Evolutionary conservation across 2,888 invertebrate genomes (phyloP), one percentile per base, ranked within the genome.

Genomic region (Apantesis nais): DNA sequence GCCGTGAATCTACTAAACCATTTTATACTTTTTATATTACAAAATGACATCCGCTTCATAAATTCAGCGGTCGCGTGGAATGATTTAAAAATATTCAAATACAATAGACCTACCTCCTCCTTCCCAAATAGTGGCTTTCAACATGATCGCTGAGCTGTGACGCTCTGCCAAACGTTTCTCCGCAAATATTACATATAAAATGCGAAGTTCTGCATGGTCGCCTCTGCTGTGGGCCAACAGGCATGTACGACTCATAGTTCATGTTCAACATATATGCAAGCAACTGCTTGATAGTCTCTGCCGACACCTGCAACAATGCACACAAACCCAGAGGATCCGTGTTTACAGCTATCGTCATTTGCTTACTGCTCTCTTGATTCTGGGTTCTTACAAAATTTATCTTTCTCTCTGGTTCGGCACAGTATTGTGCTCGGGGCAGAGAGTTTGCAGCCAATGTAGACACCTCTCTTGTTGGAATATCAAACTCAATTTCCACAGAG

Each of bases 131-230:
- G 75, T 93, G 94, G 31, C 79, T 75, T 72, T 86, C 81, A 73
- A 94, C 88, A 74, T 94, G 94, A 34, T 90, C 86, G 62, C 88
- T 90, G 66, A 94, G 84, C 78, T 87, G 78, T 25, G 90, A 89
- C 2, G 92, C 88, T 41, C 81, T 88, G 11, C 52, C 67, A 71
- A 93, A 94, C 16, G 85, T 81, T 1, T 89, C 88, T 0, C 90
- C 92, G 72, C 94, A 94, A 71, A 94, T 88, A 70, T 92, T 91
- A 78, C 94, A 94, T 19, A 88, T 80, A 71, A 85, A 93, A 41
- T 84, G 80, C 4, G 83, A 58, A 58, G 58, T 73, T 2, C 78
- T 71, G 2, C 58, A 60, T 1, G 62, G 78, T 66, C 67, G 74
- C 12, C 81, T 70, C 22, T 85, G 78, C 16, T 83, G 74, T 37